A percentile compares a stretch with the other conserved stretches of the same genome.
phyloP scores from a whole-genome alignment of 2,888 invertebrate genomes.

The Leucania comma region DNA sequence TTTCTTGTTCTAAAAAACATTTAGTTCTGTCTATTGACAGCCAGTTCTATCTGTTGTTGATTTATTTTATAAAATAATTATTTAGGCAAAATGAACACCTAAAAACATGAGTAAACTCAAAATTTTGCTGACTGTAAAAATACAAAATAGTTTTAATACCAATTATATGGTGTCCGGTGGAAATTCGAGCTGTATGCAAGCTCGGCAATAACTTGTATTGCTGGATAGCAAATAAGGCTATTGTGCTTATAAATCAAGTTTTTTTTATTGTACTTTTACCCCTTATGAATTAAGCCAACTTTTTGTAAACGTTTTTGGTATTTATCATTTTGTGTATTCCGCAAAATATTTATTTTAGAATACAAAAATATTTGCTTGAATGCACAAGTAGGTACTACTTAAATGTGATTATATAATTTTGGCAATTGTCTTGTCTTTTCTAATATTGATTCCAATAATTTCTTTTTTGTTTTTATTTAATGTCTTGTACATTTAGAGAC shows the following conservation, averaged over 20 bases:
- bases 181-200: slow-evolving; percentile 46
- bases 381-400: not conserved
- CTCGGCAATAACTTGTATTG: slow-evolving; percentile 58
- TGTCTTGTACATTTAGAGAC: not conserved
- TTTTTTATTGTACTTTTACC: slow-evolving; percentile 46
- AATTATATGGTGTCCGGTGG: slow-evolving; percentile 53
- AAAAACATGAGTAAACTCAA: slow-evolving; percentile 18
- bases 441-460: not conserved
- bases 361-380: not conserved
- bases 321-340: not conserved
- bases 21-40: too few species aligned
- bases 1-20: not conserved
- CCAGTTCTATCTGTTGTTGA: not conserved
- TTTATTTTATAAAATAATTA: slow-evolving; percentile 5
- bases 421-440: not conserved
- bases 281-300: slow-evolving; percentile 35
- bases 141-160: slow-evolving; percentile 46
- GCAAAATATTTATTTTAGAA: not conserved
- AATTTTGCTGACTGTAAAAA: slow-evolving; percentile 46
- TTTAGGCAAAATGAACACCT: slow-evolving; percentile 16
- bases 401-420: not conserved
- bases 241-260: slow-evolving; percentile 52
- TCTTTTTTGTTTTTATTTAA: not conserved
- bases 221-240: slow-evolving; percentile 50
- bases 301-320: slow-evolving; percentile 16